These are phyloP conservation scores for Ochotona princeps DNA, from an alignment of 2,113 vertebrate genomes.

Conservation along the genomic window DNA sequence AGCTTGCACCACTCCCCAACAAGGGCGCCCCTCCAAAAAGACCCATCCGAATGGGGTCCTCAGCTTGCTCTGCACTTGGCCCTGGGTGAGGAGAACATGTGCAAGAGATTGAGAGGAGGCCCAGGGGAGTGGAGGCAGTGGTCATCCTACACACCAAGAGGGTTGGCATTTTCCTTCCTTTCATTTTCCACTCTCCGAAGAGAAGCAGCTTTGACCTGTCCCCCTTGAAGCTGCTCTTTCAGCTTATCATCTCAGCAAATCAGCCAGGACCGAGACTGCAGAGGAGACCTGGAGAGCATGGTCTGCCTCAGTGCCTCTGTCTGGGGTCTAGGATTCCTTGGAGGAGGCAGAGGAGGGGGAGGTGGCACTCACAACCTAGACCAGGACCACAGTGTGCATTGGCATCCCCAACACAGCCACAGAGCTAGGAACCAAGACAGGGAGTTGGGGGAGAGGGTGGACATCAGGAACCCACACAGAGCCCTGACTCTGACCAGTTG, in stretches of 20 bases:
- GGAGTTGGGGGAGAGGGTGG: neutral
- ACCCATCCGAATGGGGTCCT: neutral
- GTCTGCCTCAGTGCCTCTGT: neutral
- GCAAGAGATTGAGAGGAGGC: neutral
- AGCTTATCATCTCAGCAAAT: accelerated
- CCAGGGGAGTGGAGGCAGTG: too few relatives aligned
- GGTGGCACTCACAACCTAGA: neutral
- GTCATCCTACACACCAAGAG: neutral
- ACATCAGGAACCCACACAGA: neutral
- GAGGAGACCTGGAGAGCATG: neutral
- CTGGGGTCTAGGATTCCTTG: neutral
- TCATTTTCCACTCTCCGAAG: neutral
- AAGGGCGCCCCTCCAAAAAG: neutral
- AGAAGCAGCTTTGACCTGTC: accelerated
- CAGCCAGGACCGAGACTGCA: neutral
- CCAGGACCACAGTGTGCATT: neutral
- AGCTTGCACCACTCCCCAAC: neutral
- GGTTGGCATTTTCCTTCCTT: neutral
- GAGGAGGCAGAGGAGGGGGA: neutral
- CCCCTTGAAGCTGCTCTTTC: neutral
- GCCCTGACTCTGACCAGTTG: neutral
- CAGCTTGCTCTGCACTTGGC: neutral
- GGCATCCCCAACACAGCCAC: neutral
- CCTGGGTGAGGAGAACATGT: neutral
- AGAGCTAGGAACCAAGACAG: too few relatives aligned